Evolutionary conservation across 2,888 invertebrate genomes (phyloP), one percentile per base, ranked within the genome.

Genomic region (Cryptus armator): DNA sequence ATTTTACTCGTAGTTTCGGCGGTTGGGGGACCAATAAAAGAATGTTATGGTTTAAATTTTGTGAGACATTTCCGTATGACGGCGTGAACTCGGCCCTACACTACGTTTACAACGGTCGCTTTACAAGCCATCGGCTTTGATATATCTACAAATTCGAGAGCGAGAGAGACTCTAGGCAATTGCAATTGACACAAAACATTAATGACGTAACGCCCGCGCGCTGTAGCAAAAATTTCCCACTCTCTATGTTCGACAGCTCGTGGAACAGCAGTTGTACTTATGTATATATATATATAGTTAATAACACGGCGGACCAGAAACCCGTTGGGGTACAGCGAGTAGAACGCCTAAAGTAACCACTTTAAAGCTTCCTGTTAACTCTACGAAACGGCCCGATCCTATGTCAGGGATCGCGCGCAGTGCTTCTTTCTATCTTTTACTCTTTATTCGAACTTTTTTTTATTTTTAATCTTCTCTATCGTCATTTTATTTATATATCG

Each of bases 151-250:
- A 1, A 72, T 32, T 64, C 70, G 67, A 56, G 67, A 70, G 24
- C 70, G 67, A 56, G 62, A 70, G 24, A 75, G 72, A 83, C 53
- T 77, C 77, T 76, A 75, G 75, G 62, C 79, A 82, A 85, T 86
- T 81, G 72, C 78, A 85, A 85, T 86, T 86, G 85, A 85, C 85
- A 85, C 75, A 85, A 86, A 85, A 81, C 81, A 85, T 86, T 81
- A 75, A 83, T 86, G 85, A 86, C 86, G 86, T 70, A 86, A 86
- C 83, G 79, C 80, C 78, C 81, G 86, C 81, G 82, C 84, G 75
- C 32, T 51, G 56, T 67, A 86, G 48, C 14, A 76, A 78, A 86
- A 70, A 85, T 79, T 79, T 68, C 75, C 79, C 59, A 76, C 83
- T 86, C 81, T 81, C 68, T 77, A 51, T 62, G 70, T 48, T 84